Conservation (phyloP, 64 coral and sea anemone species). For the Orbicella faveolata region DNA sequence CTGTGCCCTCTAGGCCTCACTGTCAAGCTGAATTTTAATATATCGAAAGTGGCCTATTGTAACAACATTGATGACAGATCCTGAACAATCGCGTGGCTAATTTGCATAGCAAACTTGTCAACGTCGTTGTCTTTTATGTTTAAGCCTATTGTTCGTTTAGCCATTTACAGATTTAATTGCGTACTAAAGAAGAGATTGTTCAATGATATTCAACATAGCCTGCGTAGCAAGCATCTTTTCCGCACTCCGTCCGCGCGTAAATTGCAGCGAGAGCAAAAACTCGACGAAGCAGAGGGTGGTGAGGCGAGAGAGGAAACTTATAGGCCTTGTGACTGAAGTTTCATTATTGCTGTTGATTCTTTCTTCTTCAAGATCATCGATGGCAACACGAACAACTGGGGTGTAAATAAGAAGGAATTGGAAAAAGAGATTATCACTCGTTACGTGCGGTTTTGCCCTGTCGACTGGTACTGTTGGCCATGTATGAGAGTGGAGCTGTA, state of each 20-base stretch:
- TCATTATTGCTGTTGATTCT: not conserved
- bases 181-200: too few species aligned
- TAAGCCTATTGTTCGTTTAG: conserved; percentile 1
- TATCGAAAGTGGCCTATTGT: too few species aligned
- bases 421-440: conserved; percentile 36
- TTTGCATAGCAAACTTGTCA: not conserved
- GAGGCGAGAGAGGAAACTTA: too few species aligned
- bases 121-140: not conserved
- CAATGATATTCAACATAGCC: not conserved
- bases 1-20: too few species aligned
- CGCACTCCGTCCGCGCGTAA: too few species aligned
- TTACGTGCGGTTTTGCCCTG: conserved; percentile 42
- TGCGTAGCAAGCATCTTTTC: too few species aligned
- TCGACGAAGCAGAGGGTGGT: too few species aligned
- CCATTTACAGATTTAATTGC: not conserved
- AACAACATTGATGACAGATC: too few species aligned
- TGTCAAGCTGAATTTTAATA: too few species aligned
- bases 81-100: not conserved
- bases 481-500: conserved; percentile 57
- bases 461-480: conserved; percentile 70
- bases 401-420: conserved; percentile 29
- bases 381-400: conserved; percentile 36
- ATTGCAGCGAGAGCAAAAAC: too few species aligned
- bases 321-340: not conserved
- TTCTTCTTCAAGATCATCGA: conserved; percentile 39